Percentiles rank a stretch among this genome's conserved stretches.
phyloP scores from a whole-genome alignment of 2,888 invertebrate species.

The Drosophila mimica region DNA sequence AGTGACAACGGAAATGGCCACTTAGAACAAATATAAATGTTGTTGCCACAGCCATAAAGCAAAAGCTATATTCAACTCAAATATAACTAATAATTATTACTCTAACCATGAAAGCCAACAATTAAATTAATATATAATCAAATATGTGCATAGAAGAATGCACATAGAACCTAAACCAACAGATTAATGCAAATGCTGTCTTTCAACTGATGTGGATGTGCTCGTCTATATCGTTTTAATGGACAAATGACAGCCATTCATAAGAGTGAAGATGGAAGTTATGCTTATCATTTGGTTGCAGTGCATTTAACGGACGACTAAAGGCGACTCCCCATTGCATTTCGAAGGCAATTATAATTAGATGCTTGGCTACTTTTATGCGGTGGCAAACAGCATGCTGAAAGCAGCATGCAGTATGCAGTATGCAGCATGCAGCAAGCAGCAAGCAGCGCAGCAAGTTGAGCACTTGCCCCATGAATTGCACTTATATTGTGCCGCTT shows the following conservation, averaged over 20 bases:
- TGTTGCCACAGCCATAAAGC: background rate
- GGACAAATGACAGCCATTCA: constrained; percentile 12
- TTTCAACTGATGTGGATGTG: constrained; percentile 17
- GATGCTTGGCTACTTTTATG: constrained; percentile 43
- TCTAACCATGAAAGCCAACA: background rate
- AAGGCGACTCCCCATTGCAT: constrained; percentile 27
- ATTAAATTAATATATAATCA: background rate
- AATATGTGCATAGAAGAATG: background rate
- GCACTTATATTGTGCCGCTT: constrained; percentile 61
- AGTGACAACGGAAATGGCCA: background rate
- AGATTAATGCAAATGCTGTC: constrained; percentile 16
- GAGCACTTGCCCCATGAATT: constrained; percentile 67
- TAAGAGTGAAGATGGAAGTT: background rate
- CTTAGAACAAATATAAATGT: background rate
- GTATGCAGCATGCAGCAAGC: background rate
- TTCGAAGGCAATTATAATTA: constrained; percentile 55
- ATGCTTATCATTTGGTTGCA: background rate
- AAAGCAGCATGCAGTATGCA: constrained; percentile 1
- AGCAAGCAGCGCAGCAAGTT: background rate
- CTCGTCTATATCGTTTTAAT: constrained; percentile 5
- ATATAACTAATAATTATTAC: background rate
- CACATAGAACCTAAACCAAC: background rate
- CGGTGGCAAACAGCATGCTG: constrained; percentile 1
- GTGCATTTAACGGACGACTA: constrained; percentile 20
- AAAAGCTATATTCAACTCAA: background rate